Base-by-base conservation (phyloP, 2,113 vertebrate genomes). In the Platichthys flesus region DNA sequence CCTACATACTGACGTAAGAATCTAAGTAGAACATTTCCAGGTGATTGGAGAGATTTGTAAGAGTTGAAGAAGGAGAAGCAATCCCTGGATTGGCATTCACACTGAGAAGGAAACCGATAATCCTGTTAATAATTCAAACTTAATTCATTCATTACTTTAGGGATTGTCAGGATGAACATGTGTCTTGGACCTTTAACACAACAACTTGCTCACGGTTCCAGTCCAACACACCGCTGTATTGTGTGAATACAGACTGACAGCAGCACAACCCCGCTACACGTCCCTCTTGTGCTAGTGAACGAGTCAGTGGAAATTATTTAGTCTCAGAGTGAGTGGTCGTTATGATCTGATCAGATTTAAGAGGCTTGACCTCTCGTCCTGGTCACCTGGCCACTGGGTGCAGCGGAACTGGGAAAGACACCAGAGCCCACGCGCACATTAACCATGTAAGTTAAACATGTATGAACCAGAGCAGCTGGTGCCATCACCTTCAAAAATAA, bases 321-420 rank as follows among this genome's bases (percentile, higher is more conserved):
- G 8, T 37, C 35, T 37, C 8, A 37, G 35, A 37, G 10, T 42
- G 45, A 49, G 16, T 49, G 16, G 15, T 18, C 4, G 13, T 16
- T 16, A 55, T 6, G 9, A 20, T 58, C 24, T 45, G 20, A n/a
- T 3, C 31, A 6, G 2, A 24, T n/a, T 37, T 23, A 20, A 3
- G 31, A 31, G 18, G 24, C 35, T 8, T 84, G 72, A 76, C 76
- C 76, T 67, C 56, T 57, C 4, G 51, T 45, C 55, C 42, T 20
- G 20, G 13, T 21, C 28, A 57, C 14, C n/a, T 1, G 24, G 24
- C 18, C 21, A 52, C 42, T 40, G 28, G 5, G 2, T 51, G 4
- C 49, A 37, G 4, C 2, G 24, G 2, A 52, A 52, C 52, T 21
- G 3, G 3, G 9, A 9, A 54, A 20, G 14, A 6, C 9, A n/a